These are phyloP conservation scores for Sphaeramia orbicularis DNA, from an alignment of 2,797 vertebrate species.

Conservation along the genomic window DNA sequence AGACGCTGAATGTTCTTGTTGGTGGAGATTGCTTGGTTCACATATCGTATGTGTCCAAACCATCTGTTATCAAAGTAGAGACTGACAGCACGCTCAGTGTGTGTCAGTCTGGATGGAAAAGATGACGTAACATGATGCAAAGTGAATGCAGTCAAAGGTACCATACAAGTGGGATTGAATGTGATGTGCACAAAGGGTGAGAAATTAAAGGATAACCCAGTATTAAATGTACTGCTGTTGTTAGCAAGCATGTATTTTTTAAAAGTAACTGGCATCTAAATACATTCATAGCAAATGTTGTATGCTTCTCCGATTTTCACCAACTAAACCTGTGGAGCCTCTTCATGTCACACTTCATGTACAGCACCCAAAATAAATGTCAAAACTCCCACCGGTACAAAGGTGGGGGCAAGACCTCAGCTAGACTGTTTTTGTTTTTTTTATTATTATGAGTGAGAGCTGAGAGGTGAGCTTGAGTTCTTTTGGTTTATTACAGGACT, in stretches of 20 bases:
- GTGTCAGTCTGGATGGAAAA: background rate
- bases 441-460: constrained; percentile 1
- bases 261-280: no score
- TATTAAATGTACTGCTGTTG: no score
- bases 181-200: no score
- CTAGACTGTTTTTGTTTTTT: background rate
- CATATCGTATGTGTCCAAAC: background rate
- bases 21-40: no score
- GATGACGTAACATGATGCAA: constrained; percentile 3
- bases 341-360: constrained; percentile 2
- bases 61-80: no score
- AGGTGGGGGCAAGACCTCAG: background rate
- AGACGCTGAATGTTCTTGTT: no score
- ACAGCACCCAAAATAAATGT: constrained; percentile 16
- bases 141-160: background rate
- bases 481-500: constrained; percentile 11
- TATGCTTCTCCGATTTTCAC: background rate
- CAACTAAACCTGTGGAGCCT: background rate
- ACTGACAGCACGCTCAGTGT: background rate
- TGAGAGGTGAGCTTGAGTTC: background rate
- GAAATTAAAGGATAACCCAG: no score
- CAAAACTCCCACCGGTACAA: background rate
- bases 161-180: background rate
- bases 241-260: no score
- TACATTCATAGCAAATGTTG: no score